Conservation (phyloP, 1,140 invertebrate species). For the Nasonia giraulti region DNA sequence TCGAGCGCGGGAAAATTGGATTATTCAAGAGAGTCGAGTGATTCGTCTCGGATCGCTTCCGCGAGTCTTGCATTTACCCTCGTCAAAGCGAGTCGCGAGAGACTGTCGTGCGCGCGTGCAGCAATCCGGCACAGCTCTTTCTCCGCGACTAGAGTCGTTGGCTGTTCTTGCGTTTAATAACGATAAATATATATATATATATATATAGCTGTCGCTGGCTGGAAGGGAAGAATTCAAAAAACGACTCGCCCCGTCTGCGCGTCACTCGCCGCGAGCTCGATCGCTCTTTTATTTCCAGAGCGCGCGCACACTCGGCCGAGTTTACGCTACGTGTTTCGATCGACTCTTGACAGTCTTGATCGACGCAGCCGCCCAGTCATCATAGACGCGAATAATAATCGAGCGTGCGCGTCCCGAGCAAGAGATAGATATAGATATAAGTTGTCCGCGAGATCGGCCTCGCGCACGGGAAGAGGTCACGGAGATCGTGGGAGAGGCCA, state of each 20-base stretch:
- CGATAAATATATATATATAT: too few relatives aligned
- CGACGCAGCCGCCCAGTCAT: too few relatives aligned
- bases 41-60: background rate
- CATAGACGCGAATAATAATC: background rate
- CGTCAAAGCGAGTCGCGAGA: conserved; percentile 15
- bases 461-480: conserved; percentile 3
- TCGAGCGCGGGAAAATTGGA: conserved; percentile 24
- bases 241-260: too few relatives aligned
- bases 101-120: background rate
- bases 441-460: background rate
- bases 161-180: too few relatives aligned
- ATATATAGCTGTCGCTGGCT: too few relatives aligned
- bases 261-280: too few relatives aligned
- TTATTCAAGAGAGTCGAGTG: conserved; percentile 22
- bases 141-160: too few relatives aligned
- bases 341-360: too few relatives aligned
- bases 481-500: conserved; percentile 43
- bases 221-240: too few relatives aligned
- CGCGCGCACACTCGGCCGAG: background rate
- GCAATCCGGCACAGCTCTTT: background rate
- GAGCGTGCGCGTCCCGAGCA: too few relatives aligned
- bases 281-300: background rate
- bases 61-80: background rate
- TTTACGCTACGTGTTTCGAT: background rate
- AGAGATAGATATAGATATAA: too few relatives aligned